These are phyloP conservation scores for Brachyrhaphis roseni DNA, from an alignment of 2,797 vertebrate genomes.

Conservation along the genomic window DNA sequence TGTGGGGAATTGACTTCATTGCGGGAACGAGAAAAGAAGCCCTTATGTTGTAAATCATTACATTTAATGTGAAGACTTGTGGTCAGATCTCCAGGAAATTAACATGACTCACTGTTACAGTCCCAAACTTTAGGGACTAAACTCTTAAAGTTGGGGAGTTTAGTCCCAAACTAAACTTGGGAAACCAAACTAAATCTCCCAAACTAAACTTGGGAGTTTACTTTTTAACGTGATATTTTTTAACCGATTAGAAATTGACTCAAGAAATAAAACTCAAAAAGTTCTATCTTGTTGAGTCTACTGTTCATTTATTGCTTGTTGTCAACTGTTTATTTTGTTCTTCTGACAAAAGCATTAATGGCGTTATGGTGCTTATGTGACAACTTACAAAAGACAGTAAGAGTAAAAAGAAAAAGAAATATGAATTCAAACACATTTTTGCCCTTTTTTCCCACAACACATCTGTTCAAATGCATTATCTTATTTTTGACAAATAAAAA, in stretches of 20 bases:
- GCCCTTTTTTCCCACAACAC: background rate
- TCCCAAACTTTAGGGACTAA: too few relatives aligned
- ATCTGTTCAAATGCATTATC: background rate
- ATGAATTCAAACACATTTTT: background rate
- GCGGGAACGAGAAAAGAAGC: background rate
- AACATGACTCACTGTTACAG: background rate
- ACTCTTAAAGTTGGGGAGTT: too few relatives aligned
- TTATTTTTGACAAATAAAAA: background rate
- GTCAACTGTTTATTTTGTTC: too few relatives aligned
- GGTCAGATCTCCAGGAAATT: conserved; percentile 2
- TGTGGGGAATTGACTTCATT: background rate
- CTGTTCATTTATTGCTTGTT: too few relatives aligned
- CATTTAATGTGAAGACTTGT: background rate
- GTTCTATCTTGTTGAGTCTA: too few relatives aligned
- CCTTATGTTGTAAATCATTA: background rate
- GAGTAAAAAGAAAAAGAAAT: background rate
- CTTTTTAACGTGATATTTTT: background rate
- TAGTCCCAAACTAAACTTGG: too few relatives aligned
- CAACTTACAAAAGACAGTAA: too few relatives aligned
- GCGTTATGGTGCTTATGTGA: too few relatives aligned
- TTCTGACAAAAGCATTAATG: too few relatives aligned
- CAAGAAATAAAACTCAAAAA: background rate
- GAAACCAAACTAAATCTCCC: too few relatives aligned
- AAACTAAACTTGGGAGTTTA: too few relatives aligned
- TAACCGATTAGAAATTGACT: background rate